These are phyloP conservation scores for Pocillopora verrucosa DNA, from an alignment of 64 coral and sea anemone species.

Conservation along the genomic window DNA sequence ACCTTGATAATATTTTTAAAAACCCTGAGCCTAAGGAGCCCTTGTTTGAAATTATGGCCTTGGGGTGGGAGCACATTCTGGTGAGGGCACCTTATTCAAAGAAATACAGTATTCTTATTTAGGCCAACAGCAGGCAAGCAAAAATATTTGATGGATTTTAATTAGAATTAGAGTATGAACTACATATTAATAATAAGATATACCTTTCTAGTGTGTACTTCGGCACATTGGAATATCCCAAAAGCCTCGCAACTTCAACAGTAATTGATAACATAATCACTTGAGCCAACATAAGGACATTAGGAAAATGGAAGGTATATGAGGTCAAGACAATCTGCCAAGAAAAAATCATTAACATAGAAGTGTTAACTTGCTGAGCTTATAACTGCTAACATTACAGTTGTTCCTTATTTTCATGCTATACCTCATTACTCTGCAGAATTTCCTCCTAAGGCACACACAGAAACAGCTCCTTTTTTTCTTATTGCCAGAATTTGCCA, in stretches of 20 bases:
- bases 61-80: too few relatives aligned
- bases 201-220: slow-evolving; percentile 91
- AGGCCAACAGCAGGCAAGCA: not conserved
- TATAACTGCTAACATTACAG: not conserved
- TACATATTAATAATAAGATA: not conserved
- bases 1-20: too few relatives aligned
- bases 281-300: slow-evolving; percentile 86
- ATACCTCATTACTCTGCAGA: too few relatives aligned
- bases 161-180: not conserved
- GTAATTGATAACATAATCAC: slow-evolving; percentile 50
- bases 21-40: too few relatives aligned
- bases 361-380: not conserved
- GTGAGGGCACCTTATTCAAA: too few relatives aligned
- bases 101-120: too few relatives aligned
- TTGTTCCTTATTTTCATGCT: too few relatives aligned
- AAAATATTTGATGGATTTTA: not conserved
- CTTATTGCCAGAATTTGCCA: too few relatives aligned
- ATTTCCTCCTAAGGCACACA: too few relatives aligned
- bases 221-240: slow-evolving; percentile 56
- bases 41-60: too few relatives aligned
- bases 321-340: slow-evolving; percentile 83
- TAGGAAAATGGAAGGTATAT: slow-evolving; percentile 81
- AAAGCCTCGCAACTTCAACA: slow-evolving; percentile 60
- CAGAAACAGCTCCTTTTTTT: too few relatives aligned
- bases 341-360: not conserved